These are phyloP conservation scores for Typhlichthys subterraneus DNA, from an alignment of 2,797 vertebrate species.

Conservation along the genomic window DNA sequence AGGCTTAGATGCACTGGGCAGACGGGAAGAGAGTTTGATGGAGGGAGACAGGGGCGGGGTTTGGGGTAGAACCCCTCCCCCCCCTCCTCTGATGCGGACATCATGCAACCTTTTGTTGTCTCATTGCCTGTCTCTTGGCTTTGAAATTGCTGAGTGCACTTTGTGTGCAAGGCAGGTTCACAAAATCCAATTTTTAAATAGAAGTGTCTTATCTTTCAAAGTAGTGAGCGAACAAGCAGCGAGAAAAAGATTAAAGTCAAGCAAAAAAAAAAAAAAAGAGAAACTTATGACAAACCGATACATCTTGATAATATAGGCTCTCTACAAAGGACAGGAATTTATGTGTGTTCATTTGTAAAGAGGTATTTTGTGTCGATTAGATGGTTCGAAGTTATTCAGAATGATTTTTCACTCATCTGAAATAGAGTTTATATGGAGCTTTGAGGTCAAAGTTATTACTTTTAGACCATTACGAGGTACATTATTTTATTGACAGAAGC, in stretches of 20 bases:
- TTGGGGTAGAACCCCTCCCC: neutral
- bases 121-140: neutral
- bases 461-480: neutral
- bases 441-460: neutral
- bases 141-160: neutral
- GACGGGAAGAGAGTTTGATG: neutral
- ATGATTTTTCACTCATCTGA: conserved; percentile 6
- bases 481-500: conserved; percentile 25
- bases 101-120: conserved; percentile 8
- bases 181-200: neutral
- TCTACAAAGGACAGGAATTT: conserved; percentile 23
- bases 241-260: conserved; percentile 30
- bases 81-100: neutral
- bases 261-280: conserved; percentile 11
- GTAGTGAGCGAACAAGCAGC: conserved; percentile 6
- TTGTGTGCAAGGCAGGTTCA: neutral
- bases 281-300: conserved; percentile 19
- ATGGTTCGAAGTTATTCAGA: conserved; percentile 6
- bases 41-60: neutral
- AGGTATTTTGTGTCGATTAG: conserved; percentile 10
- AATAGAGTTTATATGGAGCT: neutral
- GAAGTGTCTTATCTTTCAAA: conserved; percentile 7
- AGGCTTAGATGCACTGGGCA: conserved; percentile 31
- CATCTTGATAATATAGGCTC: neutral
- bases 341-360: conserved; percentile 7